phyloP scores from a whole-genome alignment of 1,140 invertebrate genomes.

The Marisa cornuarietis region DNA sequence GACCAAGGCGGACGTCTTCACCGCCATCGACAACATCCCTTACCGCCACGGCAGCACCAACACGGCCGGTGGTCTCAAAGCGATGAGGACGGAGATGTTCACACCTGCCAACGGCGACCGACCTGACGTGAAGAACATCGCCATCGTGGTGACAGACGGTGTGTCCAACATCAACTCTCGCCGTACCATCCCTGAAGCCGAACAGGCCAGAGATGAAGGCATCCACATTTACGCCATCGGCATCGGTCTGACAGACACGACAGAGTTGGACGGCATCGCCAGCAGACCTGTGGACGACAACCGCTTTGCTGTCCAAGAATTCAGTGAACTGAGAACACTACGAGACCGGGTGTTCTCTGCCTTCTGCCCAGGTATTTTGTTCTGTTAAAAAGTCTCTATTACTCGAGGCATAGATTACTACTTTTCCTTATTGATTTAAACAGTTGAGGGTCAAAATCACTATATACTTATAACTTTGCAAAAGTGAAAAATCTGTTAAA shows the following conservation, averaged over 20 bases:
- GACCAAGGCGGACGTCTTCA: slow-evolving; percentile 33
- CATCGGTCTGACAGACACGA: slow-evolving; percentile 41
- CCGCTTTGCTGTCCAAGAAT: slow-evolving; percentile 35
- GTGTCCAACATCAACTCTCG: slow-evolving; percentile 54
- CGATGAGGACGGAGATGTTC: slow-evolving; percentile 45
- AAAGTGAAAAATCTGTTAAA: too few species aligned
- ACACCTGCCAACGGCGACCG: slow-evolving; percentile 43
- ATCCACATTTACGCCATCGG: slow-evolving; percentile 52
- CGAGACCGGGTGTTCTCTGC: slow-evolving; percentile 32
- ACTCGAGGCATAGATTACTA: too few species aligned
- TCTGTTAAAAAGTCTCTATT: too few species aligned
- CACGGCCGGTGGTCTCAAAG: slow-evolving; percentile 46
- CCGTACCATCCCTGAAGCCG: slow-evolving; percentile 48
- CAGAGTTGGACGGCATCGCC: slow-evolving; percentile 40
- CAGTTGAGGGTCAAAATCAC: too few species aligned
- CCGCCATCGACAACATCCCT: slow-evolving; percentile 45
- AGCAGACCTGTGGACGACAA: slow-evolving; percentile 29
- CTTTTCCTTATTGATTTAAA: too few species aligned
- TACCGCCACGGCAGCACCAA: slow-evolving; percentile 53
- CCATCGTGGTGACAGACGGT: slow-evolving; percentile 53
- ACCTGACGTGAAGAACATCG: slow-evolving; percentile 40
- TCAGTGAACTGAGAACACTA: slow-evolving; percentile 33
- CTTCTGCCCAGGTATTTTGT: slow-evolving; percentile 38
- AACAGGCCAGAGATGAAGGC: slow-evolving; percentile 29
- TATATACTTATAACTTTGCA: too few species aligned